phyloP scores from a whole-genome alignment of 2,797 vertebrate species.

The Buceros bicornis region DNA sequence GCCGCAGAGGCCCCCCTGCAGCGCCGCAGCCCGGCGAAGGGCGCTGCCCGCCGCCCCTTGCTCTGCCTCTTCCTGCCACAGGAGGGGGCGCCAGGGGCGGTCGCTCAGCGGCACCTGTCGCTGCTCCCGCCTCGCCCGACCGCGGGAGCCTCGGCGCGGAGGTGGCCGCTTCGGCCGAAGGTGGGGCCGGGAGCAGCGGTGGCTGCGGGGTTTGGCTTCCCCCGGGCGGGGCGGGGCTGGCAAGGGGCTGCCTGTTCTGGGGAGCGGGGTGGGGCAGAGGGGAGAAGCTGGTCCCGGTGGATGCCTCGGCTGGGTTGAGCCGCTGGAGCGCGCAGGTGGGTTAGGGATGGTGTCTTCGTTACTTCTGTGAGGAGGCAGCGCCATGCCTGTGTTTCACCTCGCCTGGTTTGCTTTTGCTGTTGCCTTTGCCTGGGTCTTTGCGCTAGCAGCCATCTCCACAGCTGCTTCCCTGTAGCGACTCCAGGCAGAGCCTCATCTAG shows the following conservation, averaged over 20 bases:
- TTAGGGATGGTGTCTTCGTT: not conserved
- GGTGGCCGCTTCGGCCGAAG: not conserved
- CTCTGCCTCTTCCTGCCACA: not conserved
- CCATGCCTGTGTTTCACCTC: not conserved
- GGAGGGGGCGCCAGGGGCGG: not conserved
- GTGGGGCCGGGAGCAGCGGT: not conserved
- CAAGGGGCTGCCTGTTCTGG: accelerated
- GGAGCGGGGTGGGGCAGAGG: not conserved
- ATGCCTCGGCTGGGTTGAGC: not conserved
- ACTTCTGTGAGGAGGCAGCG: too few species aligned
- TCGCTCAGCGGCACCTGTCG: too few species aligned
- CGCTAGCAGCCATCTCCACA: not conserved
- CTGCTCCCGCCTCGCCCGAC: not conserved
- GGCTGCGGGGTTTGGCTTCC: not conserved
- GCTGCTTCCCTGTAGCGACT: too few species aligned
- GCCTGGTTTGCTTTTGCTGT: not conserved
- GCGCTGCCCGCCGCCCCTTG: not conserved
- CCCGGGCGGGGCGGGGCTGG: not conserved
- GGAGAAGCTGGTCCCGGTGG: accelerated
- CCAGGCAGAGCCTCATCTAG: not conserved
- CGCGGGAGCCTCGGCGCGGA: not conserved
- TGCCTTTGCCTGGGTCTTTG: too few species aligned
- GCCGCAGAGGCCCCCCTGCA: accelerated
- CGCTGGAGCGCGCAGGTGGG: accelerated
- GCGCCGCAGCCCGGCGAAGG: accelerated